Percentiles rank a stretch among this genome's conserved stretches.
Conservation (phyloP, 2,888 invertebrate genomes). For the Colletes collaris region DNA sequence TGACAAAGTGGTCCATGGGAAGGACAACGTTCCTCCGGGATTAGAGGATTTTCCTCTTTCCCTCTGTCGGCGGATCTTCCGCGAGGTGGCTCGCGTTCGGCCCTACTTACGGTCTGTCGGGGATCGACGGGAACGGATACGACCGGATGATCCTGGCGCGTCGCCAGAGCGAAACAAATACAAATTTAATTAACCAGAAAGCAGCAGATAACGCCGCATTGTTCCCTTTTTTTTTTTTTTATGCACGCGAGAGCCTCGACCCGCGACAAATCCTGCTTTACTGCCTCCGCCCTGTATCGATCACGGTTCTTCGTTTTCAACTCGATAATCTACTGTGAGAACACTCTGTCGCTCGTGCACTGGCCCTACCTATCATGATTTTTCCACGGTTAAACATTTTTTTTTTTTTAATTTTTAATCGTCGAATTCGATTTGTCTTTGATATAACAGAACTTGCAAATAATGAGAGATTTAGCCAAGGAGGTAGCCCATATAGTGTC, state of each 20-base stretch:
- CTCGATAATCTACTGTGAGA: too few species aligned
- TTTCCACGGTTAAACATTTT: too few species aligned
- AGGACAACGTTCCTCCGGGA: constrained; percentile 59
- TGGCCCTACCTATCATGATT: too few species aligned
- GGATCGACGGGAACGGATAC: constrained; percentile 47
- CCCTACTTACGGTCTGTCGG: constrained; percentile 38
- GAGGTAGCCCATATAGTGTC: too few species aligned
- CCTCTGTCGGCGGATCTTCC: constrained; percentile 25
- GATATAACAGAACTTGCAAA: too few species aligned
- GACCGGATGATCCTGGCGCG: constrained; percentile 66
- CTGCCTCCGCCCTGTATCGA: not conserved
- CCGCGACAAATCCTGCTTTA: not conserved
- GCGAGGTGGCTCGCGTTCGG: constrained; percentile 9
- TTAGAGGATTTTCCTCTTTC: constrained; percentile 59
- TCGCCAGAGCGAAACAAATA: constrained; percentile 72
- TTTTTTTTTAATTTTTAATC: too few species aligned
- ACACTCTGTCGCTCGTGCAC: too few species aligned
- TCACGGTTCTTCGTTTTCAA: not conserved
- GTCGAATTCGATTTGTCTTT: too few species aligned
- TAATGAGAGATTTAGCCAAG: too few species aligned
- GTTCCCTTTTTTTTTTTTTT: not conserved
- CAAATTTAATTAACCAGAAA: constrained; percentile 77
- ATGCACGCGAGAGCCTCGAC: constrained; percentile 1
- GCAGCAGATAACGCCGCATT: constrained; percentile 49
- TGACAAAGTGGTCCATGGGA: constrained; percentile 60